Percentiles rank a stretch among this genome's conserved stretches.
Evolutionary conservation across 2,113 vertebrate species (phyloP).

Genomic region (Herpailurus yagouaroundi): DNA sequence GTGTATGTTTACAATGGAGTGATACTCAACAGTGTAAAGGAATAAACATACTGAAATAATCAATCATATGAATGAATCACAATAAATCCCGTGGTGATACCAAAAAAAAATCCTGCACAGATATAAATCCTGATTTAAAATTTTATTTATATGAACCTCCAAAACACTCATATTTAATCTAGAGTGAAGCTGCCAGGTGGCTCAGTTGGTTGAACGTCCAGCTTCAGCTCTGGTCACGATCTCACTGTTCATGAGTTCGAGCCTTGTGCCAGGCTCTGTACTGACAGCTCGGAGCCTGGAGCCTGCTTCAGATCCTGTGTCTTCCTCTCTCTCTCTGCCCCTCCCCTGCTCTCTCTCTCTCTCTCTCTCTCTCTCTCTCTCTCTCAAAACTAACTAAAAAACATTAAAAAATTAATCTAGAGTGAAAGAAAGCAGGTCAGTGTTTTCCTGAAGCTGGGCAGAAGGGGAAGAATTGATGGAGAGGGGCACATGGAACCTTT

Average conservation of each 20-base stretch:
- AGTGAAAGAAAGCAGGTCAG: neutral
- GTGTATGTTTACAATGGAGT: neutral
- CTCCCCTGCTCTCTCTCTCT: too few relatives aligned
- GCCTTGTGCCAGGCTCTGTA: too few relatives aligned
- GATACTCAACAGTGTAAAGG: neutral
- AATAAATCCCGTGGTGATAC: neutral
- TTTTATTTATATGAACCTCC: neutral
- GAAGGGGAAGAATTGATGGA: neutral
- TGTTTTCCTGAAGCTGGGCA: neutral
- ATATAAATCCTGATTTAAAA: neutral
- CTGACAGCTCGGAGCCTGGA: too few relatives aligned
- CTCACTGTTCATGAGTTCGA: too few relatives aligned
- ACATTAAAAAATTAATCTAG: neutral
- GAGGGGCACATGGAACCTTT: neutral
- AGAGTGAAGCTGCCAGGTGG: neutral
- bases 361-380: too few relatives aligned
- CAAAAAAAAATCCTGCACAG: neutral
- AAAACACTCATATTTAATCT: neutral
- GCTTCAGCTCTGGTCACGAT: too few relatives aligned
- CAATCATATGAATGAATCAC: neutral
- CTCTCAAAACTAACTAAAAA: too few relatives aligned
- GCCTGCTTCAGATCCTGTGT: too few relatives aligned
- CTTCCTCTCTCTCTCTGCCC: too few relatives aligned
- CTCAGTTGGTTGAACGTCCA: too few relatives aligned
- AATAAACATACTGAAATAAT: neutral